Conservation (phyloP, 2,888 invertebrate genomes). For the Allacma fusca region DNA sequence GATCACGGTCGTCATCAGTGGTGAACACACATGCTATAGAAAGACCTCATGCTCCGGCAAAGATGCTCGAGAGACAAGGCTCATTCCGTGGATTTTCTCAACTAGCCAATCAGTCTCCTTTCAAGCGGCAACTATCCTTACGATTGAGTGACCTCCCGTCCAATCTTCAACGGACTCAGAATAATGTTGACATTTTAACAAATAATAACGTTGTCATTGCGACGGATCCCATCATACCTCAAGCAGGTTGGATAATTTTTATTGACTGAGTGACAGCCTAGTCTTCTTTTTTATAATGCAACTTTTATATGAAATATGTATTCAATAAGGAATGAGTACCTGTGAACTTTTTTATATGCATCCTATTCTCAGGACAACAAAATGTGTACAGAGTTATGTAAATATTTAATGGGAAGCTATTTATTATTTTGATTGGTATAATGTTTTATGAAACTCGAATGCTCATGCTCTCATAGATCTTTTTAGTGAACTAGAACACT, state of each 20-base stretch:
- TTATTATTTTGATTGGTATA: too few species aligned
- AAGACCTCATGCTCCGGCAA: slow-evolving; percentile 93
- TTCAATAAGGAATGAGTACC: background rate
- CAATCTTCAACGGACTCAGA: slow-evolving; percentile 78
- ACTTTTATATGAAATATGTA: too few species aligned
- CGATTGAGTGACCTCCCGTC: slow-evolving; percentile 91
- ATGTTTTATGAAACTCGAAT: background rate
- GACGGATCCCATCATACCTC: slow-evolving; percentile 35
- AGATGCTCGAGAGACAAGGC: slow-evolving; percentile 93
- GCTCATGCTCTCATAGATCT: background rate
- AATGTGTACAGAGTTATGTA: too few species aligned
- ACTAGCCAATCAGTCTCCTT: slow-evolving; percentile 83
- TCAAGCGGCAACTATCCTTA: slow-evolving; percentile 94
- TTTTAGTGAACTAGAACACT: background rate
- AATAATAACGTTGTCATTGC: slow-evolving; percentile 57
- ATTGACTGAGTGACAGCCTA: background rate
- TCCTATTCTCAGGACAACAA: too few species aligned
- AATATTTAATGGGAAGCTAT: too few species aligned
- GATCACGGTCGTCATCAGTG: slow-evolving; percentile 7
- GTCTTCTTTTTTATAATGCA: background rate
- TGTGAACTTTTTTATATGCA: too few species aligned
- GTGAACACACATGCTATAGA: slow-evolving; percentile 70
- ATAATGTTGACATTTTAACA: slow-evolving; percentile 58
- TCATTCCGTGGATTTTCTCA: slow-evolving; percentile 91
- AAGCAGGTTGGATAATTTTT: slow-evolving; percentile 39